These are phyloP conservation scores for Clinocottus analis DNA, from an alignment of 2,113 vertebrate genomes.

Conservation along the genomic window DNA sequence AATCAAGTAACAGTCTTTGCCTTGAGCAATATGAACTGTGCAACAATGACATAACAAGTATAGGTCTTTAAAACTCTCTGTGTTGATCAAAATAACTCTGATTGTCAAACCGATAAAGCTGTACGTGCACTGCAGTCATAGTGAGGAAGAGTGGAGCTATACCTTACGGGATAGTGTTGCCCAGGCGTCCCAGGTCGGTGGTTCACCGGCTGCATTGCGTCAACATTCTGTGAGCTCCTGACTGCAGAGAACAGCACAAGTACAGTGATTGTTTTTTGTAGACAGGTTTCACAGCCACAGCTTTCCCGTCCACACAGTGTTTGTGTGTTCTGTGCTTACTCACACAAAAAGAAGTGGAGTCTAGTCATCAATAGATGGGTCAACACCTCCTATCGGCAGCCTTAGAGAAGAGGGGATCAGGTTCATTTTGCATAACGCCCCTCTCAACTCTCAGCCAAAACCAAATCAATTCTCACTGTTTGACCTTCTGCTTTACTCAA, in stretches of 20 bases:
- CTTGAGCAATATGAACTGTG: not conserved
- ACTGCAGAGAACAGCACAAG: constrained; percentile 60
- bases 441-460: constrained; percentile 59
- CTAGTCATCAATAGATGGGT: constrained; percentile 69
- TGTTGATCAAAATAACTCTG: not conserved
- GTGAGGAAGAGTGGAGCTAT: constrained; percentile 28
- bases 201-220: constrained; percentile 72
- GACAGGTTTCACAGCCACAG: constrained; percentile 53
- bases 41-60: not conserved
- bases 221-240: constrained; percentile 51
- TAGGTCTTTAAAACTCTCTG: not conserved
- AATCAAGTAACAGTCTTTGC: constrained; percentile 25
- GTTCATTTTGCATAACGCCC: constrained; percentile 66
- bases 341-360: constrained; percentile 51
- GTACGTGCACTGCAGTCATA: constrained; percentile 12
- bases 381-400: constrained; percentile 60
- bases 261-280: constrained; percentile 38
- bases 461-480: constrained; percentile 52
- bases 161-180: constrained; percentile 51
- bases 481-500: constrained; percentile 50
- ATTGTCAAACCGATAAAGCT: not conserved
- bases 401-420: constrained; percentile 46
- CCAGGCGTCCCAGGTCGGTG: constrained; percentile 41
- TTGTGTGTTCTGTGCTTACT: constrained; percentile 67
- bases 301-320: constrained; percentile 27